Conservation (phyloP, 1,140 invertebrate genomes). For the Diabrotica undecimpunctata region DNA sequence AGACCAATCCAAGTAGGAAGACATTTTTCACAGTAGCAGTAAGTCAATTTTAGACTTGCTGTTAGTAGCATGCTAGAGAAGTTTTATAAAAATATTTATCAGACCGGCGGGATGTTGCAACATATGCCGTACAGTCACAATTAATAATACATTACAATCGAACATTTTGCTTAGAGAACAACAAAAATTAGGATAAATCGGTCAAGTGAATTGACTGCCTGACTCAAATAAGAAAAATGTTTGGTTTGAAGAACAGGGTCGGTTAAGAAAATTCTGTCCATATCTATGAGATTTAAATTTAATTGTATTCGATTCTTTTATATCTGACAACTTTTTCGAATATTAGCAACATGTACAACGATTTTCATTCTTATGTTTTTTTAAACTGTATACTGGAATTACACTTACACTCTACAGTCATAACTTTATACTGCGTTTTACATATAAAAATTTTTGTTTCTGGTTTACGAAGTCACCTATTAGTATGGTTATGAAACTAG, state of each 20-base stretch:
- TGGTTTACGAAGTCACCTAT: no score
- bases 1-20: background rate
- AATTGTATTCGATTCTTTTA: no score
- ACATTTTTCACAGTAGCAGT: background rate
- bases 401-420: no score
- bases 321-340: no score
- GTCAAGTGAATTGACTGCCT: background rate
- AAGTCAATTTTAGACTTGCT: background rate
- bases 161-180: background rate
- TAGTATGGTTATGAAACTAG: no score
- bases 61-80: no score
- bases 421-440: no score
- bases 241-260: background rate
- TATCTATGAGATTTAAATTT: no score
- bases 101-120: background rate
- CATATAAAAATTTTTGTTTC: no score
- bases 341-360: no score
- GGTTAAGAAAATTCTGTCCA: background rate
- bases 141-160: background rate
- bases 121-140: background rate
- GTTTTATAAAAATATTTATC: background rate
- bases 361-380: no score
- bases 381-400: no score
- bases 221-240: background rate
- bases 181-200: conserved; percentile 2